Evolutionary conservation across 92 coral and sea anemone species (phyloP), one percentile per base, ranked within the genome.

Genomic region (Palythoa caribaeorum): DNA sequence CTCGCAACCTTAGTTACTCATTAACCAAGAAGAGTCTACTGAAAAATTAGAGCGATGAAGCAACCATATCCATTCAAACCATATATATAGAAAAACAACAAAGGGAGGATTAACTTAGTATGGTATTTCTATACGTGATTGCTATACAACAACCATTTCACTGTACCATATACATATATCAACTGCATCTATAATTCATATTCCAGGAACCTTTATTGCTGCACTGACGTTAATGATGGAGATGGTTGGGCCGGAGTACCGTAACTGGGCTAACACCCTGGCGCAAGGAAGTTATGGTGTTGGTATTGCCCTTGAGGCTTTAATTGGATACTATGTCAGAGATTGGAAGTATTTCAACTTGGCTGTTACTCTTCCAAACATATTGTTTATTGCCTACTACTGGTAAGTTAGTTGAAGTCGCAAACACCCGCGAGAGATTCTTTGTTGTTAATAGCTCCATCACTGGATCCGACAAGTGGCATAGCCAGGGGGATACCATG

Each of bases 221-320:
- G 99, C 97, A 4, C 91, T 97, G 80, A 90, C 95, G 20, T 81
- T 97, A 85, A 96, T 94, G 96, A 96, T 98, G 68, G 99, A 97
- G 89, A 97, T 97, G 99, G 97, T 93, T 14, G 93, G 93, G 37
- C 94, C 98, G 6, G 73, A 87, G 55, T 77, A 91, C 78, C 96
- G 99, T 21, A 94, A 94, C 75, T 88, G 94, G 97, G 99, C 99
- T 6, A 97, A 97, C 92, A 80, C 94, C 57, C 80, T 97, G 72
- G 92, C 89, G 12, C 99, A 97, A 68, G 87, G 84, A 17, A 93
- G 96, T 10, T 97, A 97, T 79, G 99, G 99, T 17, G 94, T 97
- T 84, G 99, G 99, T 35, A 97, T 97, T 73, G 96, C 98, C 77
- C 85, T 92, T 79, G 92, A 94, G 77, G 98, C 98, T 4, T 77